Percentiles rank a stretch among this genome's conserved stretches.
These are phyloP conservation scores for Eublepharis macularius DNA, from an alignment of 2,113 vertebrate genomes.

Conservation along the genomic window DNA sequence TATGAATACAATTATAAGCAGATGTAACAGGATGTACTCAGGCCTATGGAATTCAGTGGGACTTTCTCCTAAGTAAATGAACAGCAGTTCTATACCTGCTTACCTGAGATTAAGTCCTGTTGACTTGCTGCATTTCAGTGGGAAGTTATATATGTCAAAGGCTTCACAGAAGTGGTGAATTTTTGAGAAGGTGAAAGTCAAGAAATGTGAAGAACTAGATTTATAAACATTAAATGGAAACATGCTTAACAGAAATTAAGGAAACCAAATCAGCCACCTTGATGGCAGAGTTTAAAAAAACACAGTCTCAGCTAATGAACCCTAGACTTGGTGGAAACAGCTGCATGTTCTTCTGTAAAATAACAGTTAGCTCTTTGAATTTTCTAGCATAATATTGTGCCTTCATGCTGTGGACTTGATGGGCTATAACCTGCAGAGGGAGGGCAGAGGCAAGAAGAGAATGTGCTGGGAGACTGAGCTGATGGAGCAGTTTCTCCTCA, in stretches of 20 bases:
- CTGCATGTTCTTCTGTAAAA: conserved; percentile 33
- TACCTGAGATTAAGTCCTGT: too few species aligned
- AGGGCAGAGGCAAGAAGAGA: conserved; percentile 51
- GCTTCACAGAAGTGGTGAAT: background rate
- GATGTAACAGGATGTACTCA: background rate
- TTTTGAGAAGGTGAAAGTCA: background rate
- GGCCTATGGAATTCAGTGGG: background rate
- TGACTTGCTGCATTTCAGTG: background rate
- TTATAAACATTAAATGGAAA: conserved; percentile 45
- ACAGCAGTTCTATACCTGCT: background rate
- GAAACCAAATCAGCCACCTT: conserved; percentile 12
- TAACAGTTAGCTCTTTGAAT: conserved; percentile 15
- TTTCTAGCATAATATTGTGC: conserved; percentile 57
- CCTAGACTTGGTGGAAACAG: background rate
- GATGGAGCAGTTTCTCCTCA: conserved; percentile 71
- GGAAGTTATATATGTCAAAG: background rate
- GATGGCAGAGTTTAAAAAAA: conserved; percentile 30
- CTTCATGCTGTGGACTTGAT: conserved; percentile 54
- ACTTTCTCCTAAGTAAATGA: background rate
- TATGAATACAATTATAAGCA: background rate
- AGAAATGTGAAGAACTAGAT: conserved; percentile 30
- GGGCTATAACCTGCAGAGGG: conserved; percentile 39
- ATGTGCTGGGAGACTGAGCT: conserved; percentile 53
- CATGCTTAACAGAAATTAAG: conserved; percentile 28
- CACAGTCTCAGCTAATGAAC: conserved; percentile 1